A percentile compares a stretch with the other conserved stretches of the same genome.
Evolutionary conservation across 2,797 vertebrate species (phyloP).

Genomic region (Brachyalestes nurse): DNA sequence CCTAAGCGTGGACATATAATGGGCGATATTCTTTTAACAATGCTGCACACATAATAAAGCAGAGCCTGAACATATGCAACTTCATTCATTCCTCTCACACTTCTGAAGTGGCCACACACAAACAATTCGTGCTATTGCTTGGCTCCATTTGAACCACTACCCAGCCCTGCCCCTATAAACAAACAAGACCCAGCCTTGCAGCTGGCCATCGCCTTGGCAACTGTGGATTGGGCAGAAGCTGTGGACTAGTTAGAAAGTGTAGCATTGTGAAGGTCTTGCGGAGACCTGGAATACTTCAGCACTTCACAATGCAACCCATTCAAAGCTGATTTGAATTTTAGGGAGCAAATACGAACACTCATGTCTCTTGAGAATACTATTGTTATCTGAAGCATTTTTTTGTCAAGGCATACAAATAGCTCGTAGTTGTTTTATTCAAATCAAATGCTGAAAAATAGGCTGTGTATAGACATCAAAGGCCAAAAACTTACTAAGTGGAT

Average conservation of each 20-base stretch:
- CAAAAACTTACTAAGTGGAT: constrained; percentile 26
- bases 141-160: constrained; percentile 77
- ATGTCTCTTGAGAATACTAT: constrained; percentile 58
- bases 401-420: constrained; percentile 56
- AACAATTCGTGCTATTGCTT: constrained; percentile 73
- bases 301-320: constrained; percentile 62
- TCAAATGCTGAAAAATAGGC: constrained; percentile 33
- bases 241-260: constrained; percentile 75
- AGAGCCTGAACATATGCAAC: constrained; percentile 59
- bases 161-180: constrained; percentile 79
- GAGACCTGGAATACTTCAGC: constrained; percentile 65
- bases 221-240: constrained; percentile 73
- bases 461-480: constrained; percentile 33
- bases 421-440: constrained; percentile 49
- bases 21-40: constrained; percentile 16
- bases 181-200: constrained; percentile 78
- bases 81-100: constrained; percentile 57
- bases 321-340: constrained; percentile 68
- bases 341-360: constrained; percentile 55
- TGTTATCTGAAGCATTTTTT: constrained; percentile 60
- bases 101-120: constrained; percentile 61
- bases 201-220: constrained; percentile 84
- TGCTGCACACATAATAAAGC: constrained; percentile 38
- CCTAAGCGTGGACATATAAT: constrained; percentile 39
- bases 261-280: constrained; percentile 72